phyloP scores from a whole-genome alignment of 2,113 vertebrate species.

The Macquaria australasica region DNA sequence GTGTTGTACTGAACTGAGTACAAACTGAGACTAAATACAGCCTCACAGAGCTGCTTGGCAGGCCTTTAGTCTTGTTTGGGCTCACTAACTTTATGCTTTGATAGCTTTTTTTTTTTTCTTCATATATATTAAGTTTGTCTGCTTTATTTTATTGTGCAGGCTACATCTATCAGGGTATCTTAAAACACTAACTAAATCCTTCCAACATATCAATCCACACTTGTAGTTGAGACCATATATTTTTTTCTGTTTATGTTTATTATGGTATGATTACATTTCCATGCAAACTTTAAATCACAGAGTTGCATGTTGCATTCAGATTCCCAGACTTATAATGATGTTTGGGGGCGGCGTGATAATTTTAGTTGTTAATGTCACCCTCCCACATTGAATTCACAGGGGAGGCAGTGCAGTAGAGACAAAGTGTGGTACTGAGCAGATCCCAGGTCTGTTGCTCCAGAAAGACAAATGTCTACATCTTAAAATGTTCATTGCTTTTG shows the following conservation, averaged over 20 bases:
- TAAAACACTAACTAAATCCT: not conserved
- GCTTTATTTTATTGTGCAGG: not conserved
- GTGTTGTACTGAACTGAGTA: too few relatives aligned
- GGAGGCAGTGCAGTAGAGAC: constrained; percentile 8
- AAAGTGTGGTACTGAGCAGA: not conserved
- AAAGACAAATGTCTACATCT: not conserved
- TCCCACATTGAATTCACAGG: constrained; percentile 45
- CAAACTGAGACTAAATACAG: too few relatives aligned
- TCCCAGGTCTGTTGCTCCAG: not conserved
- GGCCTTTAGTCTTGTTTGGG: not conserved
- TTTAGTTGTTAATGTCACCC: constrained; percentile 47
- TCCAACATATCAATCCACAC: not conserved
- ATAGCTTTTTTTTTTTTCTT: not conserved
- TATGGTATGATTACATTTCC: not conserved
- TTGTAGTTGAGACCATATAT: not conserved
- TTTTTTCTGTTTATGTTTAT: not conserved
- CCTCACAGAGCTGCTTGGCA: too few relatives aligned
- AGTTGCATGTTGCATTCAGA: not conserved
- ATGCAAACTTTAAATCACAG: not conserved
- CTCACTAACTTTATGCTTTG: not conserved
- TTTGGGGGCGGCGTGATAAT: constrained; percentile 11
- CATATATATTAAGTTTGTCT: not conserved
- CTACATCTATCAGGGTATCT: not conserved
- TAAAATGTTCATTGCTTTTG: not conserved
- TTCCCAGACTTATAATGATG: not conserved